Conservation (phyloP, 2,888 invertebrate genomes). For the Agrotis ipsilon region DNA sequence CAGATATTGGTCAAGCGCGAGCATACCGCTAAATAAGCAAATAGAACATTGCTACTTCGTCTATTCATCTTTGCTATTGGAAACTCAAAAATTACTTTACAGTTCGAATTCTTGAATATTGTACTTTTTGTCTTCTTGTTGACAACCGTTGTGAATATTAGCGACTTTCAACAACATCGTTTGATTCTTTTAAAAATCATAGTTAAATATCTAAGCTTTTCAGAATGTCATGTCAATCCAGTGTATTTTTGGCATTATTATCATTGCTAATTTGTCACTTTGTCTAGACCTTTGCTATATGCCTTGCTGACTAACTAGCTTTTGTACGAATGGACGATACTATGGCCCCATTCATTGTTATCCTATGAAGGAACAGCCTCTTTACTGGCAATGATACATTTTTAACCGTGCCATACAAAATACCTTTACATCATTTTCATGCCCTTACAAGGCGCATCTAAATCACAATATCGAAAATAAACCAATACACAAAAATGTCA, state of each 20-base stretch:
- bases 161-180: too few species aligned
- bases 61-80: neutral
- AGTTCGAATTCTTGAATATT: too few species aligned
- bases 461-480: constrained; percentile 34
- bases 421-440: neutral
- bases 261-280: too few species aligned
- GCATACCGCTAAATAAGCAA: too few species aligned
- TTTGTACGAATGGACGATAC: neutral
- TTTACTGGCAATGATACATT: constrained; percentile 2
- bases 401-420: too few species aligned
- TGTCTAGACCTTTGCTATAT: neutral
- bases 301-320: neutral
- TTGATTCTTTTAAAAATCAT: too few species aligned
- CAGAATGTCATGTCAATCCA: too few species aligned
- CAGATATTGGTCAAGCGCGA: too few species aligned
- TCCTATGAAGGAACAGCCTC: neutral
- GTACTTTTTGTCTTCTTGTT: too few species aligned
- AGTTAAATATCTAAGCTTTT: too few species aligned
- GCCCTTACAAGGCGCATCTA: constrained; percentile 2
- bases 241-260: neutral
- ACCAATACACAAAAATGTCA: constrained; percentile 35
- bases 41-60: neutral
- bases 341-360: neutral
- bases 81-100: too few species aligned
- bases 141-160: too few species aligned